Base-by-base conservation (phyloP, 1,140 invertebrate species). In the Trachymyrmex cornetzi region DNA sequence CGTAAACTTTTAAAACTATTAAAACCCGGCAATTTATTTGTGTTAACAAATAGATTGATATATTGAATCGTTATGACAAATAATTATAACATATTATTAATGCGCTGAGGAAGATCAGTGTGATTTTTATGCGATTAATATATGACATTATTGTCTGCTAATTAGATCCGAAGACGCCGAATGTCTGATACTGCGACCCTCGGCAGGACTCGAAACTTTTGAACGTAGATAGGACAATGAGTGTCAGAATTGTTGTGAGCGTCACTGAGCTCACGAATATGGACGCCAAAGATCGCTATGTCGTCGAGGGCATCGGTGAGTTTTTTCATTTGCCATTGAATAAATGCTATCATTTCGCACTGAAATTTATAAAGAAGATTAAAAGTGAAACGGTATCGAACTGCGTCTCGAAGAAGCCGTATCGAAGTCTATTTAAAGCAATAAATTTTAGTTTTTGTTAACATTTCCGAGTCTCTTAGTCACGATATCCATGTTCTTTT, bases 241-340 rank as follows among this genome's bases (percentile, higher is more conserved):
- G 91, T 64, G 88, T 88, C 22, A 86, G 71, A 55, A 89, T 93
- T 61, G 89, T 93, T 50, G 90, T 92, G 30, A 93, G 91, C 89
- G 92, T 93, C 66, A 94, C 93, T 61, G 92, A 95, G 86, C 86
- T 94, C 63, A 87, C 91, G 9, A 92, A 93, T 80, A 95, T 95
- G 94, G 94, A 94, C 86, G 90, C 93, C 7, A 95, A 94, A 88
- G 92, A 95, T 91, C 93, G 90, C 57, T 95, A 95, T 86, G 90
- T 94, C 72, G 91, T 95, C 57, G 93, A 94, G 27, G 92, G 88
- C 14, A 88, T 91, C 50, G 92, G 94, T 94, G 88, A 95, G 91
- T 90, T 19, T 81, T 9, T 22, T 14, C 4, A 11, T 59, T 74
- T 69, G 19, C 1, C 5, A 14, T 19, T 14, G 14, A 1, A 12